phyloP scores from a whole-genome alignment of 2,113 vertebrate species.

The Machaerirhynchus nigripectus region DNA sequence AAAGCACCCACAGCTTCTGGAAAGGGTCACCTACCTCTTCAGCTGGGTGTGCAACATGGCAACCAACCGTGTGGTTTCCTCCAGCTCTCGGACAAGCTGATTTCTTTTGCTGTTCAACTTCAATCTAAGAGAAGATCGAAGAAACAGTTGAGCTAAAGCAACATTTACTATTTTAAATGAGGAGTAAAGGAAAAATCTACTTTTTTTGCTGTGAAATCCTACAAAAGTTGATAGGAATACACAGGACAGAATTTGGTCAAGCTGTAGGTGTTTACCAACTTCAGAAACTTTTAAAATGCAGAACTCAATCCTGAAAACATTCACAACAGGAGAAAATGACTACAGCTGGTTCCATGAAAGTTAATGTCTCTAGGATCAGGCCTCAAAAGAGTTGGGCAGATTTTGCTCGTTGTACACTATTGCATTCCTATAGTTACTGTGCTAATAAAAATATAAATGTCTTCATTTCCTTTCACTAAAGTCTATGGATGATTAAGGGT shows the following conservation, averaged over 20 bases:
- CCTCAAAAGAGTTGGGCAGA: neutral
- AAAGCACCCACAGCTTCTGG: neutral
- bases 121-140: conserved; percentile 70
- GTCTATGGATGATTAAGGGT: neutral
- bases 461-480: neutral
- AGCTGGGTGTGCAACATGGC: conserved; percentile 85
- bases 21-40: conserved; percentile 79
- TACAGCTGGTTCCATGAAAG: neutral
- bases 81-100: conserved; percentile 89
- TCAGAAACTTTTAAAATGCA: neutral
- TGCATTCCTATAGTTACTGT: neutral
- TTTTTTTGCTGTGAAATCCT: neutral
- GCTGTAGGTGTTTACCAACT: neutral
- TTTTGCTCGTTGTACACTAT: neutral
- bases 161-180: neutral
- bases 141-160: neutral
- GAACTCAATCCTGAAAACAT: neutral
- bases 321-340: neutral
- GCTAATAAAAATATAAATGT: neutral
- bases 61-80: conserved; percentile 88
- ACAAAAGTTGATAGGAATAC: neutral
- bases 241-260: neutral
- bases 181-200: neutral
- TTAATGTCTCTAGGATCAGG: neutral
- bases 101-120: conserved; percentile 90